These are phyloP conservation scores for Leuciscus waleckii DNA, from an alignment of 2,797 vertebrate genomes.

Conservation along the genomic window DNA sequence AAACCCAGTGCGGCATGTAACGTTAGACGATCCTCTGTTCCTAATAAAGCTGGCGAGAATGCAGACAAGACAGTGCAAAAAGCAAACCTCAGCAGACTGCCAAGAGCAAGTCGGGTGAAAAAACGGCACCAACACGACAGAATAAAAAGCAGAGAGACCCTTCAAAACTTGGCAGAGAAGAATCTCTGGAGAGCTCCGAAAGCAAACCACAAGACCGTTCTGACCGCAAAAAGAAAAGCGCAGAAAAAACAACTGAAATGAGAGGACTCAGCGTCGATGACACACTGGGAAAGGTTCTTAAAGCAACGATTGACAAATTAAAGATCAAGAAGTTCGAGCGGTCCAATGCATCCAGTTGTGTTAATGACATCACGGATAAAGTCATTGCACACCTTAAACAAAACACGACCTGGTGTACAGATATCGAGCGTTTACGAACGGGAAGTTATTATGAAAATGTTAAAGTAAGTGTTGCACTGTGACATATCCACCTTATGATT, in stretches of 20 bases:
- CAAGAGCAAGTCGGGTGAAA: not conserved
- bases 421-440: conserved; percentile 57
- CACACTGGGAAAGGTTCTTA: conserved; percentile 48
- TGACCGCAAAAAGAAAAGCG: not conserved
- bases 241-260: not conserved
- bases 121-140: not conserved
- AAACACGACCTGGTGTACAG: conserved; percentile 51
- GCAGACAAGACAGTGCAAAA: not conserved
- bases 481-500: not conserved
- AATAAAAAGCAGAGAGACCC: not conserved
- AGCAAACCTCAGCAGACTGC: not conserved
- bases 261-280: not conserved
- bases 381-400: conserved; percentile 61
- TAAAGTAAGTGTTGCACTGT: conserved; percentile 67
- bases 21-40: not conserved
- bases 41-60: not conserved
- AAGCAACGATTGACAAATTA: conserved; percentile 59
- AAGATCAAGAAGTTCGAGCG: conserved; percentile 55
- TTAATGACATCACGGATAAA: conserved; percentile 56
- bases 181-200: not conserved
- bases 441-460: conserved; percentile 79
- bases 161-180: not conserved
- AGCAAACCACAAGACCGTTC: not conserved
- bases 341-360: conserved; percentile 46
- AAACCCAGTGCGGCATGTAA: rapidly evolving